Base-by-base conservation (phyloP, 1,140 invertebrate species). In the Aphaenogaster floridana region DNA sequence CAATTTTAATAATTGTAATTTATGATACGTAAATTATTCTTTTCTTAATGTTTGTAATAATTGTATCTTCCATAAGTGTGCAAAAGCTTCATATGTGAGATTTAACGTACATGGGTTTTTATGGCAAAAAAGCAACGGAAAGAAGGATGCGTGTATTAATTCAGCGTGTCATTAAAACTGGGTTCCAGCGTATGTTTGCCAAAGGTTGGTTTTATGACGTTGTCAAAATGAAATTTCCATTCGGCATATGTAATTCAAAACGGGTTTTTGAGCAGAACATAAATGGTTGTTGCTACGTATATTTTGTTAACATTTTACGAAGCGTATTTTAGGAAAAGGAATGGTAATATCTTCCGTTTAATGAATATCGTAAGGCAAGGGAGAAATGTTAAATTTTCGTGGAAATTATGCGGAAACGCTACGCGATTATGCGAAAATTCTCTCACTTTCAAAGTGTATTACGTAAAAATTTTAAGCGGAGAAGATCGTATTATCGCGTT, bases 171-270 rank as follows among this genome's bases (percentile, higher is more conserved):
- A 87, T 90, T 87, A 90, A 90, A 90, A 84, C 80, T 48, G 66
- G 48, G 74, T 52, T 76, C 61, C 50, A 17, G 72, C 57, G 45
- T 69, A 54, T 78, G 77, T 89, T 89, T 79, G 72, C 52, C 63
- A 89, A 89, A 61, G 74, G n/a, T 86, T 72, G 77, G 66, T 89
- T 90, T 89, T 90, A 90, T 86, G 85, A 45, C 63, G 64, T 90
- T 89, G 72, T 90, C 79, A 74, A 90, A 89, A 90, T 90, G 86
- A 90, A 90, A 90, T 90, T 89, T 80, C 79, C 86, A 86, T 90
- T 90, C 68, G 88, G 61, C 77, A 87, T 78, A 63, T 68, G 88
- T 79, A 76, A 83, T 87, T 90, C 72, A 72, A 90, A 90, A 90
- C 79, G 68, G 54, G 68, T 79, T 76, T 78, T 76, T 68, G 8